phyloP scores from a whole-genome alignment of 2,797 vertebrate species.

The Sebastes nivosus region DNA sequence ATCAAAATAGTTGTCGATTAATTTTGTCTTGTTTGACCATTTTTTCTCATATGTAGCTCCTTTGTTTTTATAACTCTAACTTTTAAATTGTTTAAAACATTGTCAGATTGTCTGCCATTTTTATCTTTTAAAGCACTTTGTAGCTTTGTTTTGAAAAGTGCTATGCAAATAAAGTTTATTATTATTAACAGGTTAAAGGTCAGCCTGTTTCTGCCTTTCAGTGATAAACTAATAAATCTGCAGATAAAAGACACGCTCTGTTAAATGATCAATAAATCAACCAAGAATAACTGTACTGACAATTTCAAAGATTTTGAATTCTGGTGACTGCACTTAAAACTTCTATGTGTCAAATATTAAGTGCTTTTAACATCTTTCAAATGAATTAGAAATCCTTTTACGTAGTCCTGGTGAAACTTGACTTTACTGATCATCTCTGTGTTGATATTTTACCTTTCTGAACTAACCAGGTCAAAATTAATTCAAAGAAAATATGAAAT shows the following conservation, averaged over 20 bases:
- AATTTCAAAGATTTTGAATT: background rate
- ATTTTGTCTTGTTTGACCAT: background rate
- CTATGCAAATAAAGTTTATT: fast-evolving
- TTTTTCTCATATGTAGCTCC: too few relatives aligned
- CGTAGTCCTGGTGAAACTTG: background rate
- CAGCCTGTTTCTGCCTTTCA: background rate
- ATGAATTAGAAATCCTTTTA: background rate
- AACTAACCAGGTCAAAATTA: fast-evolving
- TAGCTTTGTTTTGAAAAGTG: background rate
- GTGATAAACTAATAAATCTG: background rate
- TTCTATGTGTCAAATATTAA: background rate
- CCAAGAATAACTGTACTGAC: background rate
- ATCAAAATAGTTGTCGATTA: background rate
- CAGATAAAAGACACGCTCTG: background rate
- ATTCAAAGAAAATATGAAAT: background rate
- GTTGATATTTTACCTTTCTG: background rate
- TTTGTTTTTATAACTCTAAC: too few relatives aligned
- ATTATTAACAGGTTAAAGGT: background rate
- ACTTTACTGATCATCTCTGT: background rate
- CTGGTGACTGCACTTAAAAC: background rate
- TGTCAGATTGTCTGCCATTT: background rate
- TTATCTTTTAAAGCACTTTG: background rate
- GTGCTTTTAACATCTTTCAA: background rate
- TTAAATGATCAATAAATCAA: background rate
- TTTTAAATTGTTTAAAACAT: background rate